A percentile compares a stretch with the other conserved stretches of the same genome.
phyloP scores from a whole-genome alignment of 2,888 invertebrate species.

The Onthophagus sagittarius region DNA sequence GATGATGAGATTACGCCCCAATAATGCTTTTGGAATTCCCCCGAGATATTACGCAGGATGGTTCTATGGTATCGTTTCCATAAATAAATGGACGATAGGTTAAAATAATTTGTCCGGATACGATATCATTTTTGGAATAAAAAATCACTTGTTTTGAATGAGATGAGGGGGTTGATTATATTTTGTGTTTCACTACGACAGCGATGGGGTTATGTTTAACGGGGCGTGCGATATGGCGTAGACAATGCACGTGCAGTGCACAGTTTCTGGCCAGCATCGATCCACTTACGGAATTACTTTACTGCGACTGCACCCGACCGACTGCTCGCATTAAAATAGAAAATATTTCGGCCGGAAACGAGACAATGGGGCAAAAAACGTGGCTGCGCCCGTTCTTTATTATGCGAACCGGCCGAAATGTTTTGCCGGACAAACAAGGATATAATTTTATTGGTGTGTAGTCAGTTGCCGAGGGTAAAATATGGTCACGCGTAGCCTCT shows the following conservation, averaged over 20 bases:
- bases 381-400: neutral
- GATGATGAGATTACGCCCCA: neutral
- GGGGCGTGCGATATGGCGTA: slow-evolving; percentile 13
- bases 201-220: neutral
- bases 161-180: neutral
- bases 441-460: slow-evolving; percentile 9
- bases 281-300: slow-evolving; percentile 23
- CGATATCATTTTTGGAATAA: neutral
- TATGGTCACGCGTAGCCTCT: neutral
- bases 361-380: slow-evolving; percentile 10
- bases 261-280: slow-evolving; percentile 15
- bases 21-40: neutral
- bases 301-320: neutral
- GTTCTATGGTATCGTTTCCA: neutral
- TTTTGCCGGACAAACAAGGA: slow-evolving; percentile 11
- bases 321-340: slow-evolving; percentile 18
- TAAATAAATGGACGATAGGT: neutral
- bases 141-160: neutral
- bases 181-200: neutral
- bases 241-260: slow-evolving; percentile 20
- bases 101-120: no score
- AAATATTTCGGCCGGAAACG: slow-evolving; percentile 18
- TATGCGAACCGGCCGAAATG: slow-evolving; percentile 7
- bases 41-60: neutral
- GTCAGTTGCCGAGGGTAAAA: neutral